phyloP scores from a whole-genome alignment of 2,888 invertebrate genomes.

The Leptarthrus brevirostris region DNA sequence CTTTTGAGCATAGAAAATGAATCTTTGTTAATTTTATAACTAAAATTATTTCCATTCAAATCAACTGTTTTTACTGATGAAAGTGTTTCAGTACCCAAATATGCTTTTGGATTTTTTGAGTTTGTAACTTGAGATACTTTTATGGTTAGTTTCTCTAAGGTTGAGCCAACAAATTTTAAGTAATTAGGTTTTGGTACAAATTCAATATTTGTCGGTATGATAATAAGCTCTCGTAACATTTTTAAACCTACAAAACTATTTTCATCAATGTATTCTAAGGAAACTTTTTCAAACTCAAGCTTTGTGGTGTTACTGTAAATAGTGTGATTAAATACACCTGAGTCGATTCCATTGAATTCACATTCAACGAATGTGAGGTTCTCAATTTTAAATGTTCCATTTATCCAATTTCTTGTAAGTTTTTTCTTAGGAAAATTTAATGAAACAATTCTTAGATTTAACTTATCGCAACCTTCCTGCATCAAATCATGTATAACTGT shows the following conservation, averaged over 20 bases:
- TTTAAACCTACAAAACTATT: neutral
- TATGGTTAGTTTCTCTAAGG: neutral
- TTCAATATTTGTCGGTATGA: neutral
- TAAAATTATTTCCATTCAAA: constrained; percentile 20
- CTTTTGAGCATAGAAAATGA: neutral
- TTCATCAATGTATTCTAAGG: neutral
- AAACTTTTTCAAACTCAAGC: neutral
- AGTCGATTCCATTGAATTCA: neutral
- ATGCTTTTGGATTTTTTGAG: neutral
- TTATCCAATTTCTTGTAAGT: neutral
- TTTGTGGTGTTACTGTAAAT: neutral
- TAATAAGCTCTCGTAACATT: neutral
- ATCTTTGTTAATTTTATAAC: neutral
- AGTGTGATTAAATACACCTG: neutral
- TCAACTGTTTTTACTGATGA: neutral
- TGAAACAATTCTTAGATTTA: neutral
- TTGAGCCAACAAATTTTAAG: neutral
- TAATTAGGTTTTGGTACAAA: neutral
- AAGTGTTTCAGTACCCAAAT: neutral
- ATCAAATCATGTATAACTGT: too few species aligned
- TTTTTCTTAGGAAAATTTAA: neutral
- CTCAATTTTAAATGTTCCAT: constrained; percentile 5
- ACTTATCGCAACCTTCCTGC: neutral
- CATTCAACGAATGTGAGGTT: neutral
- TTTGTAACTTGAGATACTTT: neutral